A percentile compares a stretch with the other conserved stretches of the same genome.
phyloP scores from a whole-genome alignment of 2,113 vertebrate species.

The Felis catus region F.catus_Fca126_mat1.0 CM031420.1:69432001-69432500 shows the following conservation, averaged over 20 bases:
- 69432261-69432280: not conserved
- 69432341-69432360: not conserved
- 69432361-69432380: not conserved
- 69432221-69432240: not conserved
- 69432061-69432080: conserved; percentile 28
- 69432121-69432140: not conserved
- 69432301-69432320: not conserved
- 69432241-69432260: not conserved
- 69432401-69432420: not conserved
- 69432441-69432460: not conserved
- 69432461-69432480: not conserved
- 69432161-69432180: not conserved
- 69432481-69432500: not conserved
- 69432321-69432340: not conserved
- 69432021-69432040: conserved; percentile 1
- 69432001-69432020: conserved; percentile 27
- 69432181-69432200: not conserved
- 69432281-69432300: not conserved
- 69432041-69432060: not conserved
- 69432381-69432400: not conserved
- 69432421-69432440: not conserved
- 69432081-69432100: not conserved
- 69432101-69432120: not conserved
- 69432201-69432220: not conserved
- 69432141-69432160: not conserved